These are phyloP conservation scores for Megaleporinus macrocephalus DNA, from an alignment of 2,113 vertebrate species.

Conservation along the genomic window DNA sequence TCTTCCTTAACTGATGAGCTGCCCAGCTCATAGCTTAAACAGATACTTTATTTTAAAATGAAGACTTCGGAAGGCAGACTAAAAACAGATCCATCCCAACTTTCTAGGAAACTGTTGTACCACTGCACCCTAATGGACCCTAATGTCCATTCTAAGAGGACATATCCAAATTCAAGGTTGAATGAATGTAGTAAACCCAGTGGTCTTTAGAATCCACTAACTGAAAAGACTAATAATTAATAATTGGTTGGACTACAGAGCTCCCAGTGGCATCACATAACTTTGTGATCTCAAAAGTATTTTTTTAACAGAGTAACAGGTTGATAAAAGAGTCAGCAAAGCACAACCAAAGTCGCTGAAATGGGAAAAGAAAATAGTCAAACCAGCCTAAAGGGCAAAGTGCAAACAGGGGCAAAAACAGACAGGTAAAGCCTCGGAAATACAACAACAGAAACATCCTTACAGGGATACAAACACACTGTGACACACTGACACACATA, in stretches of 20 bases:
- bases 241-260: slow-evolving; percentile 22
- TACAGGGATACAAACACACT: slow-evolving; percentile 61
- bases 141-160: no score
- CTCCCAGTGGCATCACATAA: slow-evolving; percentile 62
- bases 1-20: no score
- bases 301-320: slow-evolving; percentile 26
- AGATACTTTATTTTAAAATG: no score
- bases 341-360: slow-evolving; percentile 68
- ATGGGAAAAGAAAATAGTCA: slow-evolving; percentile 44
- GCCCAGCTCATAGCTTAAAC: no score
- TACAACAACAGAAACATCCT: slow-evolving; percentile 58
- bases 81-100: no score
- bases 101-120: no score
- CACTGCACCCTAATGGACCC: no score
- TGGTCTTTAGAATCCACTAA: no score
- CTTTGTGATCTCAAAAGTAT: slow-evolving; percentile 27
- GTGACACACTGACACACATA: background rate
- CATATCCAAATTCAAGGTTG: background rate
- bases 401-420: slow-evolving; percentile 54
- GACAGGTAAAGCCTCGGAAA: slow-evolving; percentile 61
- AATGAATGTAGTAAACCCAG: background rate
- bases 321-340: slow-evolving; percentile 71
- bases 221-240: no score
- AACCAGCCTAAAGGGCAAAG: background rate
- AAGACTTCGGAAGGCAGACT: no score